These are phyloP conservation scores for Lasiurus borealis DNA, from an alignment of 2,113 vertebrate genomes.

Conservation along the genomic window DNA sequence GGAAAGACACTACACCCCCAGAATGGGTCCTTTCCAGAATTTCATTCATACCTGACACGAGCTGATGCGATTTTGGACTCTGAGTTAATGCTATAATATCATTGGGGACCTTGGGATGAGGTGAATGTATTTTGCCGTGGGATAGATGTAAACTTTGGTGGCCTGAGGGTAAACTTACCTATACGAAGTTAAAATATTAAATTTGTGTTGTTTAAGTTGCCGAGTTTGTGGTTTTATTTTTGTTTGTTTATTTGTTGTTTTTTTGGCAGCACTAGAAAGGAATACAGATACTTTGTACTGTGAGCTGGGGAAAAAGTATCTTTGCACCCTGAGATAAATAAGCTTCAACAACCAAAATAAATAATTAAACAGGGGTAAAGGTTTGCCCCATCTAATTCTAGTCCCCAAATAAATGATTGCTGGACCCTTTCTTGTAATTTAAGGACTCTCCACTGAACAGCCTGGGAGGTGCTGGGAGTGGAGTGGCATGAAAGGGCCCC, in stretches of 20 bases:
- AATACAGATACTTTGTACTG: background rate
- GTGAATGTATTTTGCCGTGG: background rate
- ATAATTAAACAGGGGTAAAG: background rate
- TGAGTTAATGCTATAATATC: background rate
- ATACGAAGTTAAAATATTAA: background rate
- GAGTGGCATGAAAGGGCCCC: background rate
- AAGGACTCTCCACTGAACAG: background rate
- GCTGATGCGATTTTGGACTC: background rate
- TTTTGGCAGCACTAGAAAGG: background rate
- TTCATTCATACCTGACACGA: background rate
- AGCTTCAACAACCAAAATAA: background rate
- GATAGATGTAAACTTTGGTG: background rate
- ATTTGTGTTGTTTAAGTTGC: background rate
- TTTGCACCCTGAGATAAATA: background rate
- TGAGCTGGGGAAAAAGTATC: background rate
- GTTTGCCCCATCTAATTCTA: background rate
- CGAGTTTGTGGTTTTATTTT: background rate
- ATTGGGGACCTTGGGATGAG: background rate
- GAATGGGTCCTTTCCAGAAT: background rate
- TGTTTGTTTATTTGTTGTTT: background rate
- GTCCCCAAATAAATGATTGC: background rate
- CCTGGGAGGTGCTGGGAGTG: background rate
- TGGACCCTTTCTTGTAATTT: background rate
- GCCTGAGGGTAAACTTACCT: background rate
- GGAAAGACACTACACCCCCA: background rate